Percentiles rank a stretch among this genome's conserved stretches.
These are phyloP conservation scores for Trichogramma pretiosum DNA, from an alignment of 1,140 invertebrate species.

Conservation along the genomic window DNA sequence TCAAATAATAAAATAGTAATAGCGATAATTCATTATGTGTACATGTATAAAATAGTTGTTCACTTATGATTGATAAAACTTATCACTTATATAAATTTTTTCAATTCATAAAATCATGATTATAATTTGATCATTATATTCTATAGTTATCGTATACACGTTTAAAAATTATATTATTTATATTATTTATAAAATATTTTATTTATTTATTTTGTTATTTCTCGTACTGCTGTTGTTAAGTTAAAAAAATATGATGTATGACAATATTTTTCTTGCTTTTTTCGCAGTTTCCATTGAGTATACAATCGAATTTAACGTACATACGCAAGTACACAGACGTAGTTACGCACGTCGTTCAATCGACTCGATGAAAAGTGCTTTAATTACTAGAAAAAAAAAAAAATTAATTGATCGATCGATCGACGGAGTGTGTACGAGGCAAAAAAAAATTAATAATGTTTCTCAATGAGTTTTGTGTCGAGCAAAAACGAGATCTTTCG, in stretches of 20 bases:
- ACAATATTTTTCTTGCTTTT: no score
- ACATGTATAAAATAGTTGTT: slow-evolving; percentile 7
- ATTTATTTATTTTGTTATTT: neutral
- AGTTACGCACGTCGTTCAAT: slow-evolving; percentile 20
- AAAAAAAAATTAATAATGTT: no score
- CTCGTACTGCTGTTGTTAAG: slow-evolving; percentile 2
- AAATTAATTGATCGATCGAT: neutral
- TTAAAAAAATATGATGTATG: neutral
- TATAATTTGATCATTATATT: slow-evolving; percentile 25
- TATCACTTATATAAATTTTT: slow-evolving; percentile 8
- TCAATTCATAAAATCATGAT: slow-evolving; percentile 11
- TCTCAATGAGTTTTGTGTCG: no score
- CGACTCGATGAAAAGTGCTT: slow-evolving; percentile 45
- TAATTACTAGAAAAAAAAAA: neutral
- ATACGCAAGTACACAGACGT: neutral
- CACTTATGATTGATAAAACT: slow-evolving; percentile 10
- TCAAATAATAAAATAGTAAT: no score
- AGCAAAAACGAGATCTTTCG: no score
- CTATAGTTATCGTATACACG: slow-evolving; percentile 27
- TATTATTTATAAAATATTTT: no score
- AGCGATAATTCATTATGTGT: no score
- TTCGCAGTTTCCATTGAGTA: slow-evolving; percentile 42
- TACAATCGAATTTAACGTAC: slow-evolving; percentile 22
- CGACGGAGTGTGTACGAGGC: neutral
- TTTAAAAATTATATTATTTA: slow-evolving; percentile 15